Base-by-base conservation (phyloP, 2,797 vertebrate genomes). In the Eutrigla gurnardus region DNA sequence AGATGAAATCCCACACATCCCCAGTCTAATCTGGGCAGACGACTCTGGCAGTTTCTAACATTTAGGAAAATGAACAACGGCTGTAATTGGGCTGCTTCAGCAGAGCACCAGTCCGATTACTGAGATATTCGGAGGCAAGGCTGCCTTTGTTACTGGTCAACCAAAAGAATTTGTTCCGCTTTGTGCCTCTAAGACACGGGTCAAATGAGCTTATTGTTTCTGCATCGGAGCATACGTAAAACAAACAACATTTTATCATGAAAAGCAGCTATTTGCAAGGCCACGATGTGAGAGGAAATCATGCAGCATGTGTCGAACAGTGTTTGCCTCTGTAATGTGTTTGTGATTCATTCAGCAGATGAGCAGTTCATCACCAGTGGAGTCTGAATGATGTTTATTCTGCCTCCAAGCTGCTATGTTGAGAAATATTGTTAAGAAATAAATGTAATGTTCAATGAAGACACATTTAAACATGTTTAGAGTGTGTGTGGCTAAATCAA, bases 281-380 rank as follows among this genome's bases (percentile, higher is more conserved):
- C 15, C 18, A 43, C 25, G 12, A 4, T 35, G 37, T 46, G 43
- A 54, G 12, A 18, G 25, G 25, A 59, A 43, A 46, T 61, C 57
- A 18, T 66, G 4, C 17, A 55, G 35, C 54, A 35, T 11, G 5
- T 54, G 40, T 17, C 43, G 12, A 54, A 37, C 39, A n/a, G 67
- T 64, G 55, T 75, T 80, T 73, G 57, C 47, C 60, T 57, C 69
- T 46, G 36, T 78, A 79, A 75, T 75, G 59, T 64, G 46, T 39
- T 77, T 50, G 43, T 58, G 40, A 77, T 77, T 68, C 61, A 73
- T 73, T 73, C 50, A 80, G 55, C 25, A 50, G 61, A 70, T 77
- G 80, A 72, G 32, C 71, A 37, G 12, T 32, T 52, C 72, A 77
- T 79, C 78, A 76, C 58, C 46, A 52, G 69, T 36, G 47, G 36